Percentiles rank a stretch among this genome's conserved stretches.
Conservation (phyloP, 2,888 invertebrate species). For the Beris chalybata region DNA sequence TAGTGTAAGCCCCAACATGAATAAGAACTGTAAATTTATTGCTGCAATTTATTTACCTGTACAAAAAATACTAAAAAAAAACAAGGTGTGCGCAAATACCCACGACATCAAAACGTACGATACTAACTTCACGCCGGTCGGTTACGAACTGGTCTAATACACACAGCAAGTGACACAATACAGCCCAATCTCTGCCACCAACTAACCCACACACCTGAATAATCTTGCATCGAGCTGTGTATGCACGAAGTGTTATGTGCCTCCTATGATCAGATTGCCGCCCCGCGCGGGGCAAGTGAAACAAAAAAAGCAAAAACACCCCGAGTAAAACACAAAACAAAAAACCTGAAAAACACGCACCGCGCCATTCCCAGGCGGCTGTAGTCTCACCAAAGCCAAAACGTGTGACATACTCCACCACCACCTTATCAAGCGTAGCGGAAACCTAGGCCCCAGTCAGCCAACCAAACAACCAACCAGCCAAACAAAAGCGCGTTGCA, state of each 20-base stretch:
- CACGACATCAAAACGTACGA: conserved; percentile 44
- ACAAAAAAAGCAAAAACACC: conserved; percentile 2
- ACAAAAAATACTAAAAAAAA: conserved; percentile 5
- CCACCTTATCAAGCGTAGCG: conserved; percentile 44
- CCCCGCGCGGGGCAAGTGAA: not conserved
- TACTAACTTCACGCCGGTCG: conserved; percentile 58
- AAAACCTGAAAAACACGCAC: conserved; percentile 31
- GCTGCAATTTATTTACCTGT: not conserved
- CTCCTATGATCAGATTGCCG: conserved; percentile 17
- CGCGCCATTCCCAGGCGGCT: conserved; percentile 24
- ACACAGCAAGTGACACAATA: conserved; percentile 49
- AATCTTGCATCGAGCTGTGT: not conserved
- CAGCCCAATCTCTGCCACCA: conserved; percentile 44
- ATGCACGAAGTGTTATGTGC: conserved; percentile 14
- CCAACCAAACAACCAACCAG: conserved; percentile 9
- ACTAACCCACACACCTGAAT: conserved; percentile 31
- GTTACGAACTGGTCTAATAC: conserved; percentile 56
- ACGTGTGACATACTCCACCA: conserved; percentile 42
- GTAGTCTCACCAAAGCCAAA: conserved; percentile 23
- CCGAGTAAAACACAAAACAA: conserved; percentile 11
- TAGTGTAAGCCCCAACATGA: too few relatives aligned
- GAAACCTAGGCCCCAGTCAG: not conserved
- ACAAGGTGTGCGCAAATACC: conserved; percentile 24
- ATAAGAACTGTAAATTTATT: too few relatives aligned
- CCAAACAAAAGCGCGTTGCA: conserved; percentile 34